Base-by-base conservation (phyloP, 2,797 vertebrate species). In the Anisognathus igniventris region DNA sequence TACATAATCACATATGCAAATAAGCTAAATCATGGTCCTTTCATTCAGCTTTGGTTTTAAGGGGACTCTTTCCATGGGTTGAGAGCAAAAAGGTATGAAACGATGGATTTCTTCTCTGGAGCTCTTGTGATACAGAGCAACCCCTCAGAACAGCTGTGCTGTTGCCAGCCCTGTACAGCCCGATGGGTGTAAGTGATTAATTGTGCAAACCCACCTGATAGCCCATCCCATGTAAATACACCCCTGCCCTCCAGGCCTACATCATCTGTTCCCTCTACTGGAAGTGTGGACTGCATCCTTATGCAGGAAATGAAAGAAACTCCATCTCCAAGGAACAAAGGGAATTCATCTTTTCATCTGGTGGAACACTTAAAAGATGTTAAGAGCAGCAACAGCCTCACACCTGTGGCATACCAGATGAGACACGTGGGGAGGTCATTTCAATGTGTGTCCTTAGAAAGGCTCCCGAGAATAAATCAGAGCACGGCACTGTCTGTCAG, bases 221-320 rank as follows among this genome's bases (percentile, higher is more conserved):
- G 82, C 64, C 83, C 53, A 64, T 37, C 74, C 90, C 83, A 88
- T 86, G 76, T 71, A 91, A 95, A 96, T 84, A 16, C 60, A 66
- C 45, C 86, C 67, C 53, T 67, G n/a, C 76, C 76, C 90, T 93
- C 66, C 65, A 91, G 90, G 90, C 73, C 91, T 85, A 3, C 57
- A 92, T 96, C 95, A 94, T 96, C 94, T 94, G 92, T 93, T 97
- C 73, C 50, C 51, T 88, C 77, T 67, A 60, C 80, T 88, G 67
- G 51, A 91, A 91, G 91, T 90, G 79, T 93, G 92, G 91, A 84
- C 92, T 93, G 83, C 95, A 96, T 94, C 91, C 91, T 96, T 85
- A 74, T 39, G 60, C 95, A 96, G 95, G 96, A 97, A 97, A 97
- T 96, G 66, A 96, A 96, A 94, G 91, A 96, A 96, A 94, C 91